phyloP scores from a whole-genome alignment of 1,140 invertebrate genomes.

The Drosophila guanche region DNA sequence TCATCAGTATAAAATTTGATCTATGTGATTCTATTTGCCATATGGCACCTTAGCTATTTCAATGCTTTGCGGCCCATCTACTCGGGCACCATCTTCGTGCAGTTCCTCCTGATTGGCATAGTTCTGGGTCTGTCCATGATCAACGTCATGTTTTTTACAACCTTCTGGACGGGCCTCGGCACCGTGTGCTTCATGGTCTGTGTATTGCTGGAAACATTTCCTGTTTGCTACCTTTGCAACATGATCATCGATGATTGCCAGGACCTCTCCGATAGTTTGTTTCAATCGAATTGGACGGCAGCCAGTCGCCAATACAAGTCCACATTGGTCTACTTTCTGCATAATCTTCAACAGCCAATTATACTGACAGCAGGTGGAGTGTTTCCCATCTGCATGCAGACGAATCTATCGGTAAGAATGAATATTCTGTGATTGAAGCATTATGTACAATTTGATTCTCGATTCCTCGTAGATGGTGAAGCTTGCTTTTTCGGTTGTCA shows the following conservation, averaged over 20 bases:
- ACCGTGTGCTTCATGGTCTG: constrained; percentile 28
- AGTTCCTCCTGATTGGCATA: constrained; percentile 35
- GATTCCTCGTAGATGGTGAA: constrained; percentile 42
- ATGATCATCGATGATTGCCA: constrained; percentile 42
- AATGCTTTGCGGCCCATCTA: constrained; percentile 37
- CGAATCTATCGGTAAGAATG: constrained; percentile 51
- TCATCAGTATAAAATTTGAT: too few species aligned
- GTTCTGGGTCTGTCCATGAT: constrained; percentile 38
- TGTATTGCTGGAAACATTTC: constrained; percentile 50
- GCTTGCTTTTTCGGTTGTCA: constrained; percentile 60
- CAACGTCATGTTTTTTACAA: constrained; percentile 45
- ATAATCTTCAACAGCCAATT: constrained; percentile 62
- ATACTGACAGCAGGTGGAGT: constrained; percentile 48
- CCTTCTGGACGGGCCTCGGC: constrained; percentile 24
- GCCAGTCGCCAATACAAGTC: constrained; percentile 40
- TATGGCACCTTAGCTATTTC: constrained; percentile 34
- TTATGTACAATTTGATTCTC: background rate
- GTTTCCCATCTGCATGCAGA: constrained; percentile 48
- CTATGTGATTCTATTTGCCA: too few species aligned
- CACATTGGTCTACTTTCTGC: constrained; percentile 44
- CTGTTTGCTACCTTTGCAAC: constrained; percentile 64
- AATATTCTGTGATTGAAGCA: background rate
- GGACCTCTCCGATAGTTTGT: constrained; percentile 42
- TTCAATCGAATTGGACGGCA: constrained; percentile 57
- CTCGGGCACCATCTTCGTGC: constrained; percentile 40